These are phyloP conservation scores for Pyrgilauda ruficollis DNA, from an alignment of 2,113 vertebrate genomes.

Conservation along the genomic window DNA sequence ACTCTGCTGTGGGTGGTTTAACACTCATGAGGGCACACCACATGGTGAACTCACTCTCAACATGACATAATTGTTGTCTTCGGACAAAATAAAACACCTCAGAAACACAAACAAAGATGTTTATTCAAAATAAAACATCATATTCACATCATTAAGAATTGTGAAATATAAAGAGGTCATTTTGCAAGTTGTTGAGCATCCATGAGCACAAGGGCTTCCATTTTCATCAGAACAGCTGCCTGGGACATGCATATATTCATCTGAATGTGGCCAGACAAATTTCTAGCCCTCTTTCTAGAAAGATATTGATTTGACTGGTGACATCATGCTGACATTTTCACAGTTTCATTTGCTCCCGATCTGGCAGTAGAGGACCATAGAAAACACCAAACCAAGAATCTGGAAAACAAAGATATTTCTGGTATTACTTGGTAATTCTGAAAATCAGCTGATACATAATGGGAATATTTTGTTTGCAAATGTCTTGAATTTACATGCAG, in stretches of 20 bases:
- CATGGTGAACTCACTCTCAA: background rate
- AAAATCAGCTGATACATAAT: constrained; percentile 1
- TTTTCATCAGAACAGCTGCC: constrained; percentile 16
- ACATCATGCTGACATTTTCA: constrained; percentile 9
- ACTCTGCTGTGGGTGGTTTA: background rate
- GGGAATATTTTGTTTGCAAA: constrained; percentile 39
- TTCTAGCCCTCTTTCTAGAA: constrained; percentile 18
- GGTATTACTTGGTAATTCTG: constrained; percentile 43
- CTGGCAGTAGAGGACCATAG: constrained; percentile 76
- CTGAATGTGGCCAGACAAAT: constrained; percentile 32
- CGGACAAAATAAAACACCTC: background rate
- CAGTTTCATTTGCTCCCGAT: constrained; percentile 69
- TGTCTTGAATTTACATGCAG: constrained; percentile 41
- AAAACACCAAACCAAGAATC: constrained; percentile 76
- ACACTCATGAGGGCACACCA: background rate
- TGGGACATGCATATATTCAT: background rate
- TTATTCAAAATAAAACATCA: constrained; percentile 59
- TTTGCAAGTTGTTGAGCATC: background rate
- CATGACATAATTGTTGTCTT: background rate
- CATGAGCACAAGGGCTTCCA: background rate
- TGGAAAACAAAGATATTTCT: constrained; percentile 68
- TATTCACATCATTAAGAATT: constrained; percentile 24
- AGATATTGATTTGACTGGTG: constrained; percentile 18
- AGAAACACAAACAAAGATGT: constrained; percentile 16
- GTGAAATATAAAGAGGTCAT: constrained; percentile 29